Base-by-base conservation (phyloP, 1,140 invertebrate species). In the Calephelis nemesis region DNA sequence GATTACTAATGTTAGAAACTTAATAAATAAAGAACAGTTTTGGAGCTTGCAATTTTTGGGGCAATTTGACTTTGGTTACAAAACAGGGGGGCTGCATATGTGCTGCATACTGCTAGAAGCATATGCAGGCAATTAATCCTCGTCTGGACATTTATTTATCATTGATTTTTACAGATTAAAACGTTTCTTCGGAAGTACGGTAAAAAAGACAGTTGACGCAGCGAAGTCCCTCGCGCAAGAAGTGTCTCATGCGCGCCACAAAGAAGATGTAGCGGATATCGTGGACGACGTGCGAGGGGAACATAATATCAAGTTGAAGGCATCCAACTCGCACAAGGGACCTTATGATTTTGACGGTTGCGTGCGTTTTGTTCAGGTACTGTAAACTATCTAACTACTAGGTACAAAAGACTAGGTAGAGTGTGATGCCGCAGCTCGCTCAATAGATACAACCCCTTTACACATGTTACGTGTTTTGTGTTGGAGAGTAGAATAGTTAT, bases 241-340 rank as follows among this genome's bases (percentile, higher is more conserved):
- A 76, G 95, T 97, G 5, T 96, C 96, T 0, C 96, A 97, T 83
- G 95, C 96, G 4, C 87, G 96, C 0, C 96, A 97, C 79, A 96
- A 96, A 78, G 97, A 97, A 76, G 97, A 97, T 79, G 95, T 96
- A 5, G 95, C 96, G 52, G 96, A 97, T 80, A 96, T 97, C 49
- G 94, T 95, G 13, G 97, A 98, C 79, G 97, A 97, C 71, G 96
- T 96, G 62, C 93, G 94, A 45, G 96, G 96, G 2, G 97, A 98
- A 77, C 95, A 96, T 71, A 96, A 95, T 73, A 97, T 97, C 69
- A 98, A 98, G 92, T 93, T 98, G 30, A 98, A 98, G 91, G 97
- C 97, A 0, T 97, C 97, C 0, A 97, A 97, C 74, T 98, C 96
- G 69, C 97, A 99, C 84, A 99, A 99, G 90, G 98, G 98, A 1